Base-by-base conservation (phyloP, 2,797 vertebrate species). In the Helostoma temminkii region DNA sequence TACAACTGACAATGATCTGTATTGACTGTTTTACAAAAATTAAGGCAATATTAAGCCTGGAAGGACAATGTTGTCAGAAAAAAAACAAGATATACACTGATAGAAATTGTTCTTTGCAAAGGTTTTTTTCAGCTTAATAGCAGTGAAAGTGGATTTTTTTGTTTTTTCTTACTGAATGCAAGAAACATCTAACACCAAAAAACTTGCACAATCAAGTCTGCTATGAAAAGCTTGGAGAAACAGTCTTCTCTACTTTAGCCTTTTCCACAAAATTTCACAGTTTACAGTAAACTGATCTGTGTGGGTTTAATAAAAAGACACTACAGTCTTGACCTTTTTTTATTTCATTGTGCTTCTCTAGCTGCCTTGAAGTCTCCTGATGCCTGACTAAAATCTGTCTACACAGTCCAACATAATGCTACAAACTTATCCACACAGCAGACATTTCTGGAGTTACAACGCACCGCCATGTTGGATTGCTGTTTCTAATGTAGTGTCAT, bases 291-390 rank as follows among this genome's bases (percentile, higher is more conserved):
- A 64, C 11, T 28, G 25, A 69, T 30, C 36, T 54, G 26, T 75
- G 22, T 32, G 7, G 16, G 18, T 58, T 26, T 3, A 46, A 48
- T 56, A 28, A 37, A 53, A 45, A 55, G 42, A 64, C 1, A 30
- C 45, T 2, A 25, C 15, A 21, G 34, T 41, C 16, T 42, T 45
- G 21, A 59, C 10, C 3, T 30, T 32, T 37, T 34, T n/a, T 28
- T 9, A 61, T 41, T 66, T 48, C 5, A 45, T 63, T 60, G 22
- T 63, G 45, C 19, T 50, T 39, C 24, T 76, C 47, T 62, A 89
- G 84, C 87, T 86, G 87, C 83, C 83, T 54, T 71, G 10, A 62
- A 57, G 41, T 74, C 30, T 18, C 11, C 19, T 42, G 34, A 61
- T 28, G 45, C n/a, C 66, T 43, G 42, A 69, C 54, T 66, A 41